Evolutionary conservation across 2,113 vertebrate species (phyloP), one percentile per base, ranked within the genome.

Genomic region (Hydropotes inermis): DNA sequence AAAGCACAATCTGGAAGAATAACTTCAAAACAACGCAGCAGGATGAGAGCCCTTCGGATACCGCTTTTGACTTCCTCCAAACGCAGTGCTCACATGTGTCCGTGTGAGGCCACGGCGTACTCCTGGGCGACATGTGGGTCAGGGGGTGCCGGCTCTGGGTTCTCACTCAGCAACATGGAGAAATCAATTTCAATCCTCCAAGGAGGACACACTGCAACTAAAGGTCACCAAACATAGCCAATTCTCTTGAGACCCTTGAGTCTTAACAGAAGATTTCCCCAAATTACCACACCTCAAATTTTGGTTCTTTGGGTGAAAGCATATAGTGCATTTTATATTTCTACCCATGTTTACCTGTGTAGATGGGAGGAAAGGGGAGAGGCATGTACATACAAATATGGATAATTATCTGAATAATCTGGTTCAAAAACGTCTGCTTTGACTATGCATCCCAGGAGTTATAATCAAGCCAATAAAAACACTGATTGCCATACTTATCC

Each of bases 151-250:
- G 58, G 95, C 95, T 97, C 94, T 67, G 88, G 96, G 95, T 95
- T 98, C 98, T 98, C 95, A 93, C 97, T 96, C 91, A 92, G 94
- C 95, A 98, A 98, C 95, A 76, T 93, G 97, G 98, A 98, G 96
- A 98, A 98, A 99, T 98, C 98, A 98, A 98, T 98, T 98, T 98
- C 97, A 98, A 94, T 98, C 97, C 98, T 99, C 98, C 95, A 89
- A n/a, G 70, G 98, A 98, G 95, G 98, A 98, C 97, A 93, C 96
- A 79, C 89, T 97, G 95, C 96, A 96, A 97, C 96, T 94, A 97
- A 98, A 98, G 97, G 98, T 98, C 98, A 98, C 97, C 76, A 84
- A 95, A 97, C 61, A 70, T 98, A 98, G 96, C 98, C 98, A 98
- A 97, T 98, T 98, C 97, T 98, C 97, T 79, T 39, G 23, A 98